Evolutionary conservation across 2,797 vertebrate genomes (phyloP).

Genomic region (Pipistrellus nathusii): DNA sequence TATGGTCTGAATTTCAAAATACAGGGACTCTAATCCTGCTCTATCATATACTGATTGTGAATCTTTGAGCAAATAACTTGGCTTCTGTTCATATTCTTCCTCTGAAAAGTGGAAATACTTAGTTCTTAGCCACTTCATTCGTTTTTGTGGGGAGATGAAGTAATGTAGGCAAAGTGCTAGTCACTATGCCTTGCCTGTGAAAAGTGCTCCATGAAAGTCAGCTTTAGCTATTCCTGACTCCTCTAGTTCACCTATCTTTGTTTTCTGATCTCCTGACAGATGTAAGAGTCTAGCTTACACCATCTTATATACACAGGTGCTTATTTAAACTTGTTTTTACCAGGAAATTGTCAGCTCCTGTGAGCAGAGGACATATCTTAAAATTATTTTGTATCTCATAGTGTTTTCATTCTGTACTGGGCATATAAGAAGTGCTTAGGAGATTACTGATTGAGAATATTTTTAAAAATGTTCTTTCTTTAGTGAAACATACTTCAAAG

Average conservation of each 20-base stretch:
- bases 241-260: background rate
- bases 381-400: conserved; percentile 29
- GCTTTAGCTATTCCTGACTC: background rate
- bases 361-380: background rate
- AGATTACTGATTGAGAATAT: background rate
- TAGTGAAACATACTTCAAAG: background rate
- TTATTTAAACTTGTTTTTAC: background rate
- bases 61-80: background rate
- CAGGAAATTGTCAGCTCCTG: background rate
- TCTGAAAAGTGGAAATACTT: background rate
- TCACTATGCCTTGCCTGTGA: background rate
- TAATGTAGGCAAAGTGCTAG: background rate
- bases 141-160: background rate
- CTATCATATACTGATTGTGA: background rate
- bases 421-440: conserved; percentile 17
- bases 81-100: background rate
- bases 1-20: background rate
- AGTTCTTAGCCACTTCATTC: background rate
- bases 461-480: conserved; percentile 2
- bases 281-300: background rate
- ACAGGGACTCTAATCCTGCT: background rate
- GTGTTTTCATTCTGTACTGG: conserved; percentile 29
- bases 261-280: background rate
- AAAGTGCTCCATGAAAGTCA: background rate
- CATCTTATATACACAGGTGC: background rate